Conservation (phyloP, 2,797 vertebrate genomes). For the Octomys mimax region DNA sequence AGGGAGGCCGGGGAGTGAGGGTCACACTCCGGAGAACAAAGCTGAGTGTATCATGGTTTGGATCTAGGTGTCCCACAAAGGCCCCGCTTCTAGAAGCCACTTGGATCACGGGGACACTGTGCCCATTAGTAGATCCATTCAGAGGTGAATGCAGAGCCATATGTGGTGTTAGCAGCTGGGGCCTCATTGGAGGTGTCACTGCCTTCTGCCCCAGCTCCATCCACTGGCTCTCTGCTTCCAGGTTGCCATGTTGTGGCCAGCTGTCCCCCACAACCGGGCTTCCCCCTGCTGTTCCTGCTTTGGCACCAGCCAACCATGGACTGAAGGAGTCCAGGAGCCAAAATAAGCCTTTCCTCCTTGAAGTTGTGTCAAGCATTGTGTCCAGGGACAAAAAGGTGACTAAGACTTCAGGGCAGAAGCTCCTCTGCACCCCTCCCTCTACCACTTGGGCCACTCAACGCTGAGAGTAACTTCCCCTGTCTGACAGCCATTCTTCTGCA, state of each 20-base stretch:
- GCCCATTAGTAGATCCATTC: background rate
- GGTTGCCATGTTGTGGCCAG: background rate
- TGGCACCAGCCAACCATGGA: background rate
- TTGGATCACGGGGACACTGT: background rate
- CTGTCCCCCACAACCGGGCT: background rate
- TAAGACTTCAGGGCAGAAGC: background rate
- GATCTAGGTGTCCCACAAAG: background rate
- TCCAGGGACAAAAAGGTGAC: background rate
- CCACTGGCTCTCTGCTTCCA: background rate
- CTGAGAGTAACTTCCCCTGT: background rate
- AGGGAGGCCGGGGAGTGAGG: background rate
- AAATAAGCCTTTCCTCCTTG: background rate
- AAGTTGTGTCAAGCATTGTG: background rate
- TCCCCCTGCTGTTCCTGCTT: background rate
- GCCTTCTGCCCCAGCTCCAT: background rate
- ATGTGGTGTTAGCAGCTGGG: background rate
- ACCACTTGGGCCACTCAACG: background rate
- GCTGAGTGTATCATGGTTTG: background rate
- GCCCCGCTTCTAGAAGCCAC: background rate
- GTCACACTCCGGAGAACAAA: background rate
- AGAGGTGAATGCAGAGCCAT: background rate
- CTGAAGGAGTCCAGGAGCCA: background rate
- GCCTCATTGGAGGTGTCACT: background rate
- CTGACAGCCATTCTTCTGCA: background rate
- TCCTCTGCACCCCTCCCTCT: background rate